Percentiles rank a stretch among this genome's conserved stretches.
Evolutionary conservation across 2,113 vertebrate genomes (phyloP).

Genomic region (Rhinopomastus cyanomelas): DNA sequence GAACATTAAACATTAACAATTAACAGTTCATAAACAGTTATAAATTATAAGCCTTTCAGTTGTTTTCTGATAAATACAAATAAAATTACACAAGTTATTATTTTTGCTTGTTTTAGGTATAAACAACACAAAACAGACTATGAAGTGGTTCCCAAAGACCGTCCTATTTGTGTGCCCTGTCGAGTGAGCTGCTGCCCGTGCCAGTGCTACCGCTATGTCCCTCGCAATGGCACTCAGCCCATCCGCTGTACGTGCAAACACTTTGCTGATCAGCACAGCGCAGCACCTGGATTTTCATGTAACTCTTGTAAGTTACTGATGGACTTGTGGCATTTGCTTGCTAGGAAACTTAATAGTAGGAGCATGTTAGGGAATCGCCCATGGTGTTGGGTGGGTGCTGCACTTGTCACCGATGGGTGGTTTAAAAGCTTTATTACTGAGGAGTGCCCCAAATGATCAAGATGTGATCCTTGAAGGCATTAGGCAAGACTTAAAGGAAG

Average conservation of each 20-base stretch:
- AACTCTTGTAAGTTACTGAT: constrained; percentile 79
- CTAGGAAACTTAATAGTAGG: neutral
- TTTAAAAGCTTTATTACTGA: neutral
- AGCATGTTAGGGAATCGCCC: fast-evolving
- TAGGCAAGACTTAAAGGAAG: neutral
- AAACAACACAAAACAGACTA: constrained; percentile 91
- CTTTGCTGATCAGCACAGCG: constrained; percentile 81
- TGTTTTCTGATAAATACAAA: neutral
- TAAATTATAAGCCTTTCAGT: neutral
- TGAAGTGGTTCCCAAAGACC: constrained; percentile 77
- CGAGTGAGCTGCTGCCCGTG: constrained; percentile 77
- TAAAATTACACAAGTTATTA: neutral
- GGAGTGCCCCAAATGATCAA: neutral
- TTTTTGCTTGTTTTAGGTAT: constrained; percentile 75
- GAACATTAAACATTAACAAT: neutral
- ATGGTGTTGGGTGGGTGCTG: neutral
- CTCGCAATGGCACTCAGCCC: constrained; percentile 76
- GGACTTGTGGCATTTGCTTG: neutral
- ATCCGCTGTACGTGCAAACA: constrained; percentile 90
- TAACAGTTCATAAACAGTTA: neutral
- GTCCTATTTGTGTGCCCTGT: constrained; percentile 82
- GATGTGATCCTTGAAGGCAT: neutral
- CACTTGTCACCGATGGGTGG: fast-evolving
- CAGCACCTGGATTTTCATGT: constrained; percentile 71
- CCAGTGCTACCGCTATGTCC: constrained; percentile 77